Evolutionary conservation across 2,797 vertebrate genomes (phyloP).

Genomic region (Gephyroberyx darwinii): DNA sequence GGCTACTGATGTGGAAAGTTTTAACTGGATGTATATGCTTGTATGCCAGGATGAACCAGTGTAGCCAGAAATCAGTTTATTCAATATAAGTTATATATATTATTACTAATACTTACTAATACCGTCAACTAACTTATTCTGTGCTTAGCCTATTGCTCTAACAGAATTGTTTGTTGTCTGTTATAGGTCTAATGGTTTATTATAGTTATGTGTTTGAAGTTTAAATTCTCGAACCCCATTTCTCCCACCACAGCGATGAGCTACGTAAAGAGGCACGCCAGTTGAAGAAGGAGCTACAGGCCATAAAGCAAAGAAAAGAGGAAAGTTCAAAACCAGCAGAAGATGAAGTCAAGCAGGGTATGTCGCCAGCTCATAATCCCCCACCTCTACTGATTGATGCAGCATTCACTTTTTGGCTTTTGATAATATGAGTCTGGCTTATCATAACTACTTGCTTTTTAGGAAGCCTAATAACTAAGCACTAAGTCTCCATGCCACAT

Average conservation of each 20-base stretch:
- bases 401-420: slow-evolving; percentile 18
- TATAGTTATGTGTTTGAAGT: not conserved
- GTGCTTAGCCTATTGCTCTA: not conserved
- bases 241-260: slow-evolving; percentile 87
- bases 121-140: not conserved
- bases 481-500: slow-evolving; percentile 46
- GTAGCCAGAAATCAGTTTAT: slow-evolving; percentile 9
- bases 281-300: slow-evolving; percentile 92
- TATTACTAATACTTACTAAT: not conserved
- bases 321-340: slow-evolving; percentile 77
- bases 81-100: not conserved
- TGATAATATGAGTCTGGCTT: slow-evolving; percentile 12
- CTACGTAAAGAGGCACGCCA: slow-evolving; percentile 92
- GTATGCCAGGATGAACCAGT: not conserved
- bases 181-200: slow-evolving; percentile 24
- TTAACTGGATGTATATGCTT: not conserved
- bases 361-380: slow-evolving; percentile 37
- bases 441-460: slow-evolving; percentile 23
- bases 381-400: slow-evolving; percentile 8
- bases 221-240: slow-evolving; percentile 35
- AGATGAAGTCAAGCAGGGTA: slow-evolving; percentile 85
- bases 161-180: not conserved
- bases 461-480: slow-evolving; percentile 1
- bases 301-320: slow-evolving; percentile 91
- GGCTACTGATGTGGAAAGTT: slow-evolving; percentile 1